Base-by-base conservation (phyloP, 2,113 vertebrate genomes). In the Lota lota region DNA sequence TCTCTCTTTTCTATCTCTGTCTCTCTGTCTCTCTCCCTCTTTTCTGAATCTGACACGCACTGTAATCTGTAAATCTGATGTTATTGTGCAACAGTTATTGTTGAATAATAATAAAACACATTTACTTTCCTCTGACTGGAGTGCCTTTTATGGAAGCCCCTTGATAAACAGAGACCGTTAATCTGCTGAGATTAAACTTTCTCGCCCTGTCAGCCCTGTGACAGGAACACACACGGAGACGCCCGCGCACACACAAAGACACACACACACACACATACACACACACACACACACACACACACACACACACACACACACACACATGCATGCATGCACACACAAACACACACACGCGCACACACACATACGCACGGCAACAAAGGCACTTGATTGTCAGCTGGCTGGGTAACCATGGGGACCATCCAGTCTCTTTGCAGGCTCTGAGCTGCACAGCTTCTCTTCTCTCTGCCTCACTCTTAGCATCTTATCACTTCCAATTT, bases 341-440 rank as follows among this genome's bases (percentile, higher is more conserved):
- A 33, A 33, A 33, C 28, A 33, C 28, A 33, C 28, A 5, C 14
- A 56, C 20, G 53, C 62, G 3, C 33, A 66, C 71, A 22, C 19
- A 56, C 51, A 61, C n/a, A 57, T 19, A 11, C 77, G 51, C 33
- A 28, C 19, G 66, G 76, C 72, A 66, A 80, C 78, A 73, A 57
- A 70, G 65, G 67, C 63, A 64, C 78, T 77, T 83, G 84, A 91
- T 84, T 90, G 84, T 87, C 88, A 86, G 83, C 73, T 84, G 79
- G 79, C 73, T 68, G 74, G 79, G 92, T 92, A 81, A 68, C 77
- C 82, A 81, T 81, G 84, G 90, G 74, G 87, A 93, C 67, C 69
- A 47, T 47, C 77, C 81, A 82, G 58, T 74, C 40, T 19, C 21
- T 19, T 20, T 59, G 57, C 12, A 21, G 10, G 19, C 57, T 18